Evolutionary conservation across 2,888 invertebrate species (phyloP).

Genomic region (Caenorhabditis angaria): DNA sequence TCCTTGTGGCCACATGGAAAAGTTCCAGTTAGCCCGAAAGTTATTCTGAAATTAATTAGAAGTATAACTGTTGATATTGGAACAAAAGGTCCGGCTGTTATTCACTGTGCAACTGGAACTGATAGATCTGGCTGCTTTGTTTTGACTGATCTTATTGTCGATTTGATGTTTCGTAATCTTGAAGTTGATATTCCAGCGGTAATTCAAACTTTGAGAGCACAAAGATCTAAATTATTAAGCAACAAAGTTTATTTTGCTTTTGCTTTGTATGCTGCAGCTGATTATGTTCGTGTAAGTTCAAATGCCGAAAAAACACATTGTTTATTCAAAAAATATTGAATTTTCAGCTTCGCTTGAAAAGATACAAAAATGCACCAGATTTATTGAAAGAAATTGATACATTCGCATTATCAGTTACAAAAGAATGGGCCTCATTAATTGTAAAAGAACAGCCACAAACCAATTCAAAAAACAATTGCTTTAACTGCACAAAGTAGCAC

Average conservation of each 20-base stretch:
- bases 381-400: constrained; percentile 4
- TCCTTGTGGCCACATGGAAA: constrained; percentile 19
- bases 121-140: constrained; percentile 20
- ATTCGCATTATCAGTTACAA: neutral
- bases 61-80: neutral
- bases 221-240: neutral
- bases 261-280: no score
- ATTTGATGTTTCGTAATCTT: neutral
- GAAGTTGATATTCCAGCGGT: constrained; percentile 5
- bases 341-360: neutral
- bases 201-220: neutral
- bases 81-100: constrained; percentile 1
- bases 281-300: neutral
- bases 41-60: constrained; percentile 2
- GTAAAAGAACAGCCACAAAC: neutral
- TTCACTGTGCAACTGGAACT: constrained; percentile 27
- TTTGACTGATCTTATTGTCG: neutral
- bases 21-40: neutral
- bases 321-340: no score
- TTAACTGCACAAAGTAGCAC: no score
- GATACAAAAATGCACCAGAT: neutral
- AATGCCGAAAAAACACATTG: neutral
- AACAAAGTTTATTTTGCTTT: neutral
- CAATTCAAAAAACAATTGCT: neutral
- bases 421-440: neutral